Percentiles rank a stretch among this genome's conserved stretches.
Evolutionary conservation across 2,113 vertebrate genomes (phyloP).

Genomic region (Macquaria ambigua): DNA sequence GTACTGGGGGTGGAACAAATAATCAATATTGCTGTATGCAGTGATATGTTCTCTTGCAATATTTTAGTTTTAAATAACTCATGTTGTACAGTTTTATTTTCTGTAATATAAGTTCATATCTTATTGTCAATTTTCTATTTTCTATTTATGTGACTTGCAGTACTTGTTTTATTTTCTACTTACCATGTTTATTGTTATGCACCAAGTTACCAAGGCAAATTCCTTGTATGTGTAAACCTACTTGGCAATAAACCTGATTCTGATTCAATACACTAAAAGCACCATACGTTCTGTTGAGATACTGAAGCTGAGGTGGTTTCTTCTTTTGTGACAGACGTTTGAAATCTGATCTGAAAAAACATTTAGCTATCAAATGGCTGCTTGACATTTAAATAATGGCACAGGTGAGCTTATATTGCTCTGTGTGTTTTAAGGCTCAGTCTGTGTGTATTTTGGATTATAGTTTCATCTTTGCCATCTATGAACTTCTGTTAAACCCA

Average conservation of each 20-base stretch:
- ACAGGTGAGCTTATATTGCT: not conserved
- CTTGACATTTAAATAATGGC: slow-evolving; percentile 10
- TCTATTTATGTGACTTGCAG: no score
- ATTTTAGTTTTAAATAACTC: not conserved
- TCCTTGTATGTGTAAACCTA: no score
- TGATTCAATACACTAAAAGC: no score
- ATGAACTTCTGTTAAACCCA: not conserved
- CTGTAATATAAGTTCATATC: no score
- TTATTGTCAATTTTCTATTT: no score
- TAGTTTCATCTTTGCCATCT: not conserved
- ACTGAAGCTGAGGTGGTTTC: not conserved
- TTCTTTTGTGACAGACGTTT: not conserved
- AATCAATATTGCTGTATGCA: not conserved
- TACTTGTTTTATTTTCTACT: no score
- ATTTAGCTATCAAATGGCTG: not conserved
- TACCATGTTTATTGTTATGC: no score
- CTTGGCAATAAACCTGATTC: no score
- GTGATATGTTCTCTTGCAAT: not conserved
- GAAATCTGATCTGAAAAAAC: no score
- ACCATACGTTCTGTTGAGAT: no score
- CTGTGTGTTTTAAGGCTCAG: not conserved
- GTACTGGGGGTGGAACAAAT: not conserved
- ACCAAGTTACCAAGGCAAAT: no score
- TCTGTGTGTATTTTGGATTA: not conserved
- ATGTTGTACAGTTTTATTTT: no score